Evolutionary conservation across 1,140 invertebrate genomes (phyloP), one percentile per base, ranked within the genome.

Genomic region (Rhynchophorus ferrugineus): DNA sequence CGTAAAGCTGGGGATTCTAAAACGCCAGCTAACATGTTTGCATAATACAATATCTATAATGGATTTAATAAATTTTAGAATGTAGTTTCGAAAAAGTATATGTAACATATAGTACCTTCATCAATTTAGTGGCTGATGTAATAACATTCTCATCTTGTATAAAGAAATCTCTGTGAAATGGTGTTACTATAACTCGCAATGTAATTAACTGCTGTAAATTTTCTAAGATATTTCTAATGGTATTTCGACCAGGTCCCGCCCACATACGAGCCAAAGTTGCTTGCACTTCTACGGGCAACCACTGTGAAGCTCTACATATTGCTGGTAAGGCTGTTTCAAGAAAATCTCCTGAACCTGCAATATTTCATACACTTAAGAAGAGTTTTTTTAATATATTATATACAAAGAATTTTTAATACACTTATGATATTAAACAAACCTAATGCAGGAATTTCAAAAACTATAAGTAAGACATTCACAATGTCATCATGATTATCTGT

Each of bases 141-240:
- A 94, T 85, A 50, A 80, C 78, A 19, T 83, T 80, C 41, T 90
- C 87, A 65, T 95, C 89, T 69, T 94, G 89, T 35, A 93, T 78
- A 36, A 78, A 80, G 65, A 84, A 89, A 53, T 84, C 81, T 24
- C 78, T 70, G 2, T 82, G 78, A 68, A 87, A 90, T 33, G 78
- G 78, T 3, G 81, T 82, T 11, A 84, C 81, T 43, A 95, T 85
- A 1, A 93, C 82, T 61, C 82, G 65, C 35, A 88, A 73, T 1
- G 90, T 94, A 47, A 95, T 87, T 11, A 94, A 75, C 66, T 95
- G 90, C 64, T 95, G 91, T 1, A 94, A 72, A 18, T 82, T 82
- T 63, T 89, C 81, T 21, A 95, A 70, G 56, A 94, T 78, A 47
- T 77, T 76, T 20, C 80, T 78, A 8, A 95, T 69, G 44, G 82